phyloP scores from a whole-genome alignment of 2,113 vertebrate genomes.

The Raphicerus campestris region DNA sequence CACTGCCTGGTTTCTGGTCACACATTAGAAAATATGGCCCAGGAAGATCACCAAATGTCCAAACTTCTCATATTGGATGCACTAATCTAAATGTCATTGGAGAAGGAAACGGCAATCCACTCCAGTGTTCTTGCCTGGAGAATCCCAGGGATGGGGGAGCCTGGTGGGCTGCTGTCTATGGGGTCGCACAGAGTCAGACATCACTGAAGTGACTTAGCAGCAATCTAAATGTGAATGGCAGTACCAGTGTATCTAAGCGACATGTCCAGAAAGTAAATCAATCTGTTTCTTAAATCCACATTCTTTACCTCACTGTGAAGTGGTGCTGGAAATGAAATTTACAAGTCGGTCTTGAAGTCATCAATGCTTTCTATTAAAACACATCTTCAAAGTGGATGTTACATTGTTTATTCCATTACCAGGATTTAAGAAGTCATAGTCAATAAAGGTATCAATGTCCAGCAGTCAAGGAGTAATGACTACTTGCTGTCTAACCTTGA shows the following conservation, averaged over 20 bases:
- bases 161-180: too few relatives aligned
- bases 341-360: background rate
- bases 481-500: background rate
- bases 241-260: background rate
- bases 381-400: background rate
- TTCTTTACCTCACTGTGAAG: background rate
- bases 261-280: background rate
- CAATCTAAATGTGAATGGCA: background rate
- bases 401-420: background rate
- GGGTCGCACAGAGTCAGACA: too few relatives aligned
- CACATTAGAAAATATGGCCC: background rate
- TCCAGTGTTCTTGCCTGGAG: too few relatives aligned
- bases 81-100: too few relatives aligned
- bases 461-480: background rate
- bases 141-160: too few relatives aligned
- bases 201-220: too few relatives aligned
- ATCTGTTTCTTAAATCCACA: background rate
- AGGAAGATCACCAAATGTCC: background rate
- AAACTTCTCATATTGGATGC: background rate
- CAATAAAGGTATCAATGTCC: background rate
- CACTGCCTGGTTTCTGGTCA: background rate
- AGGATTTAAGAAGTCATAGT: background rate
- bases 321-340: background rate
- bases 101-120: too few relatives aligned
- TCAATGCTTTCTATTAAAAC: background rate